These are phyloP conservation scores for Copidosoma aretas DNA, from an alignment of 2,888 invertebrate genomes.

Conservation along the genomic window DNA sequence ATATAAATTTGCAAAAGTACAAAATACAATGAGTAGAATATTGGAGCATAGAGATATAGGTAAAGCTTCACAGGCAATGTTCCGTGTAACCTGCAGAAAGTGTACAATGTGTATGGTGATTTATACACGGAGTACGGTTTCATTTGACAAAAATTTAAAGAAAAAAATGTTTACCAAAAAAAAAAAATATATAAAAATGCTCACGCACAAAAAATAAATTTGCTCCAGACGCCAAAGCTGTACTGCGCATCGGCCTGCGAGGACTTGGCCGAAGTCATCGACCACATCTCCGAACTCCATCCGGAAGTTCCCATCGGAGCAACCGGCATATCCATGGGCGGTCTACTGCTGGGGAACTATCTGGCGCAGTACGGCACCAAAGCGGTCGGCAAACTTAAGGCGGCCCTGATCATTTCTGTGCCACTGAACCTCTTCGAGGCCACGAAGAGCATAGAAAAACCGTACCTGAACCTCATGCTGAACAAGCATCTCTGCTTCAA, in stretches of 20 bases:
- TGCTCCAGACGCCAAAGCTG: constrained; percentile 74
- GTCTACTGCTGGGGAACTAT: constrained; percentile 76
- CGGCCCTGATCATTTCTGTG: constrained; percentile 77
- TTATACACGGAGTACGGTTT: too few relatives aligned
- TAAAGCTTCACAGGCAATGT: too few relatives aligned
- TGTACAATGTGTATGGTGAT: too few relatives aligned
- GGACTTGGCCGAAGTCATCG: constrained; percentile 78
- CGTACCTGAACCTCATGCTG: constrained; percentile 74
- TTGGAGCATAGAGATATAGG: too few relatives aligned
- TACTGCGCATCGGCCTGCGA: constrained; percentile 85
- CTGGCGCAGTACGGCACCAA: constrained; percentile 69
- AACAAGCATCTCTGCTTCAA: constrained; percentile 74
- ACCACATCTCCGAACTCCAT: constrained; percentile 69
- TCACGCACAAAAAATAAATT: not conserved
- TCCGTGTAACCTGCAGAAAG: too few relatives aligned
- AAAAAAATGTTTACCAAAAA: too few relatives aligned
- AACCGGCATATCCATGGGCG: constrained; percentile 85
- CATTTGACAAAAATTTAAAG: too few relatives aligned
- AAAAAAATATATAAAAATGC: not conserved
- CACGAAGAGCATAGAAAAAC: constrained; percentile 73
- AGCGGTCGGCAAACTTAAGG: constrained; percentile 65
- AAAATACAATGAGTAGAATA: too few relatives aligned
- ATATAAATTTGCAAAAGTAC: too few relatives aligned
- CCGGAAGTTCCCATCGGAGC: constrained; percentile 74
- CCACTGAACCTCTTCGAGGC: constrained; percentile 79